These are phyloP conservation scores for Drosophila paulistorum DNA, from an alignment of 1,140 invertebrate genomes.

Conservation along the genomic window DNA sequence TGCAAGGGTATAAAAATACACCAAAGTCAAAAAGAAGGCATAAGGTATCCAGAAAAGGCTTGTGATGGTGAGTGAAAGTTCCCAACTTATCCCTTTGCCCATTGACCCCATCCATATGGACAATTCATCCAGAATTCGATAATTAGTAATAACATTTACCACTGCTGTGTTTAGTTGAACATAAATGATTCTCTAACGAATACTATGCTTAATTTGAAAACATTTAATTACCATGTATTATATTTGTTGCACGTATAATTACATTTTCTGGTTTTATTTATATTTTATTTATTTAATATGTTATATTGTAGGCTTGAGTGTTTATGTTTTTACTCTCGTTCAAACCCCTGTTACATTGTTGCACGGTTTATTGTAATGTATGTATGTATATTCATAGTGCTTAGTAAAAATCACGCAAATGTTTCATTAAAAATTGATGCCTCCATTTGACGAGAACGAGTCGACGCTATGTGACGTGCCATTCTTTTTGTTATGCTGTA, in stretches of 20 bases:
- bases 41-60: too few relatives aligned
- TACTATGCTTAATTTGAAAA: slow-evolving; percentile 76
- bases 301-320: slow-evolving; percentile 17
- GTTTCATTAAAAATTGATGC: slow-evolving; percentile 72
- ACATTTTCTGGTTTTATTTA: slow-evolving; percentile 69
- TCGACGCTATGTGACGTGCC: slow-evolving; percentile 32
- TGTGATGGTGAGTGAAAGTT: too few relatives aligned
- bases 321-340: neutral
- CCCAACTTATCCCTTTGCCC: too few relatives aligned
- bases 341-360: slow-evolving; percentile 4
- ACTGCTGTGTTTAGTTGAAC: slow-evolving; percentile 5
- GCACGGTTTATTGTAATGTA: slow-evolving; percentile 32
- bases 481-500: neutral
- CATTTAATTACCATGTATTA: slow-evolving; percentile 72
- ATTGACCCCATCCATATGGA: neutral
- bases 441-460: slow-evolving; percentile 57
- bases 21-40: too few relatives aligned
- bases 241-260: slow-evolving; percentile 73
- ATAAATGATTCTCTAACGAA: slow-evolving; percentile 10
- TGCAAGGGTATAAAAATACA: too few relatives aligned
- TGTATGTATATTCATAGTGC: slow-evolving; percentile 52
- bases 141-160: slow-evolving; percentile 20
- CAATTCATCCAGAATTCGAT: neutral
- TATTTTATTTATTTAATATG: slow-evolving; percentile 63
- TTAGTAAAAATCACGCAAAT: slow-evolving; percentile 76